Conservation (phyloP, 2,888 invertebrate species). For the Diploptera punctata region DNA sequence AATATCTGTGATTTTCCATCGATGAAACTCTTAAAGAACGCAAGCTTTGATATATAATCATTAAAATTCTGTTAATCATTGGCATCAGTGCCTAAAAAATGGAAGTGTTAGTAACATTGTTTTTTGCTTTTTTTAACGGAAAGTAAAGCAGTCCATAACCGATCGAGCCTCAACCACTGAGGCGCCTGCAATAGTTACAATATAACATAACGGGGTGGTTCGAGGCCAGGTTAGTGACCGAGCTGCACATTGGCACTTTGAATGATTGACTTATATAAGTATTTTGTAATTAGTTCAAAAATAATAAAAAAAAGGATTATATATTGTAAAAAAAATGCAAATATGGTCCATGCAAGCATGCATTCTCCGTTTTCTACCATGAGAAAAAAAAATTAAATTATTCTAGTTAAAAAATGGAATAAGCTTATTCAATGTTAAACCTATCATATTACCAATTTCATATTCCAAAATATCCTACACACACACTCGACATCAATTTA, state of each 20-base stretch:
- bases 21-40: constrained; percentile 14
- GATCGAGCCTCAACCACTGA: constrained; percentile 40
- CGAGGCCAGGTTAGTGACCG: constrained; percentile 38
- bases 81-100: constrained; percentile 28
- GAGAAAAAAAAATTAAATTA: constrained; percentile 48
- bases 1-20: not conserved
- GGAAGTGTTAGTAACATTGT: not conserved
- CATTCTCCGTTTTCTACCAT: constrained; percentile 49
- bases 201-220: constrained; percentile 39
- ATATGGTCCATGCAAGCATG: constrained; percentile 44
- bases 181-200: constrained; percentile 38
- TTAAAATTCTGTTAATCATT: constrained; percentile 19
- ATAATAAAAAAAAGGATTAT: constrained; percentile 37
- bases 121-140: constrained; percentile 28
- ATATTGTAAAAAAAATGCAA: constrained; percentile 41
- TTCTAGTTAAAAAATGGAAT: constrained; percentile 48
- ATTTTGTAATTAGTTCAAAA: constrained; percentile 41
- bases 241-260: constrained; percentile 42
- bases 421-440: too few relatives aligned
- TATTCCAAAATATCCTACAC: too few relatives aligned
- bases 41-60: constrained; percentile 31
- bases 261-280: constrained; percentile 42
- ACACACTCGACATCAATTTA: too few relatives aligned
- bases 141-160: constrained; percentile 39
- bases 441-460: too few relatives aligned